Base-by-base conservation (phyloP, 2,797 vertebrate genomes). In the Sparus aurata region DNA sequence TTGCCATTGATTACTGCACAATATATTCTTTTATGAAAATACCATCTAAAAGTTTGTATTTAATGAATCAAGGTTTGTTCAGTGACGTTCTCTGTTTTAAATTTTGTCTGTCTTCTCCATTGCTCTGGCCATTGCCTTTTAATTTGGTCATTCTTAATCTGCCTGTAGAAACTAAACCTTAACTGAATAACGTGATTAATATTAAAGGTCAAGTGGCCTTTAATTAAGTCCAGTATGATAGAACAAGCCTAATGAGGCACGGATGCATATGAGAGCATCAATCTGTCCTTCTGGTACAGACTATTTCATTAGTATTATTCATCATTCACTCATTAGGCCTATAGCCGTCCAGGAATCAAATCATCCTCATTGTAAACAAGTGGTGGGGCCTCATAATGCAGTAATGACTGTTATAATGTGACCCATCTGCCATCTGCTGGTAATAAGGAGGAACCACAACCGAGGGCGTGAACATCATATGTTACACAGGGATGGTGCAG, bases 371-470 rank as follows among this genome's bases (percentile, higher is more conserved):
- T 71, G 75, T 86, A 84, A 92, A 91, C 82, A 88, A 80, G 67
- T n/a, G 66, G 0, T 1, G 57, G 13, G 59, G 50, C 30, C 61
- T 22, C 3, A 12, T 68, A 11, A 86, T 47, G 67, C 30, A 71
- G 47, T 25, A 16, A 18, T 0, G 38, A 23, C 20, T 1, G 12
- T 5, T 65, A 0, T 27, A 2, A 60, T 59, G 82, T 2, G 57
- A 64, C 49, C 72, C 77, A 46, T 16, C 84, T 76, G 86, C 85
- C 91, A 68, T 5, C 91, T 91, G 80, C 85, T 87, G 93, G 90
- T 52, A 1, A 12, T 1, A 13, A 11, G 3, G 5, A 2, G 12
- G 55, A 83, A 86, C 57, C 43, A 34, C 72, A 63, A 3, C 25
- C 17, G 11, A 18, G 16, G 2, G 4, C 1, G 16, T 43, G 34